Conservation (phyloP, 53 echinoderm and acorn worm species). For the Hippasteria phrygiana region DNA sequence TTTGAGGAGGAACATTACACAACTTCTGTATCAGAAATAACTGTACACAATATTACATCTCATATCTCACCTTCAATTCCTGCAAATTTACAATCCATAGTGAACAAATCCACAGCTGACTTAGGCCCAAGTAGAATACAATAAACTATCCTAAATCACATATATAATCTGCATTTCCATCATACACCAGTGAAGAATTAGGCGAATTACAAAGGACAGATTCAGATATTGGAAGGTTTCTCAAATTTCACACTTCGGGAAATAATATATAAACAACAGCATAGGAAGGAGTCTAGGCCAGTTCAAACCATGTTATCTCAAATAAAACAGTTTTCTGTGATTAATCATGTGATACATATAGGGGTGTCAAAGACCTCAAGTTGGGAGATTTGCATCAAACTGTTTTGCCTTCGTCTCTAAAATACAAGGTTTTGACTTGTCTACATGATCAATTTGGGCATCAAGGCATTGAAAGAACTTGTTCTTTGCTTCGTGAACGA, state of each 20-base stretch:
- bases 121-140: background rate
- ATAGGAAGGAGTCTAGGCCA: background rate
- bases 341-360: background rate
- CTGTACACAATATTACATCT: too few relatives aligned
- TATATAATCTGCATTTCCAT: conserved; percentile 10
- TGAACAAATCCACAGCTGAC: background rate
- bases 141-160: background rate
- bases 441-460: conserved; percentile 33
- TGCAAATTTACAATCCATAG: too few relatives aligned
- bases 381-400: background rate
- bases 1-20: too few relatives aligned
- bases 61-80: too few relatives aligned
- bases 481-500: background rate
- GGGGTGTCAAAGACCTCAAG: background rate
- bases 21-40: too few relatives aligned
- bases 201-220: background rate
- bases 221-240: background rate
- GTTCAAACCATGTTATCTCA: too few relatives aligned
- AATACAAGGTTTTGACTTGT: background rate
- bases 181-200: background rate
- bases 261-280: background rate
- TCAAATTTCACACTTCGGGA: background rate
- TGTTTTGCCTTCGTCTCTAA: background rate
- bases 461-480: conserved; percentile 20
- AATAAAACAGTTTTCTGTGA: background rate